phyloP scores from a whole-genome alignment of 2,888 invertebrate species.

The Drosophila buzzatii region DNA sequence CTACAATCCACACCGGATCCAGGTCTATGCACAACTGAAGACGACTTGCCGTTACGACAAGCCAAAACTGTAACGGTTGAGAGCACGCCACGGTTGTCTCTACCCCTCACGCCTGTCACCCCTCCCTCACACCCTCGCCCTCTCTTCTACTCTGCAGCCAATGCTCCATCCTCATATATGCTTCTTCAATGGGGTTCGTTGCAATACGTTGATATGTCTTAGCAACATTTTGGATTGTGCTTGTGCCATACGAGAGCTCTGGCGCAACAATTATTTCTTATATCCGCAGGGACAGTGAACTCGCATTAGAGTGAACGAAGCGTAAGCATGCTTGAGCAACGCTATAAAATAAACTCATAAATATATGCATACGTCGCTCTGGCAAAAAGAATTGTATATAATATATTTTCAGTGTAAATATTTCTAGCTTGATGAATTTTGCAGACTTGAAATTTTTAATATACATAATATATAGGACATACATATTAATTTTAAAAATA shows the following conservation, averaged over 20 bases:
- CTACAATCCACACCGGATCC: conserved; percentile 50
- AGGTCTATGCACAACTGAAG: conserved; percentile 74
- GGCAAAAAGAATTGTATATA: too few relatives aligned
- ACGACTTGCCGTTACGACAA: conserved; percentile 73
- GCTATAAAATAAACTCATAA: too few relatives aligned
- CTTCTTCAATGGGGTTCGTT: conserved; percentile 33
- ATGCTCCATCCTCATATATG: conserved; percentile 12
- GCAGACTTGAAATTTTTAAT: too few relatives aligned
- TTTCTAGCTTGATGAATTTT: too few relatives aligned
- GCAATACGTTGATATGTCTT: conserved; percentile 37
- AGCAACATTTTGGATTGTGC: conserved; percentile 26
- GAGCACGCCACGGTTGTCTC: conserved; percentile 61
- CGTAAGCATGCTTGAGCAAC: background rate
- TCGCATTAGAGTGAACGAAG: background rate
- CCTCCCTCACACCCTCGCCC: conserved; percentile 3
- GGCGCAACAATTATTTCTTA: conserved; percentile 49
- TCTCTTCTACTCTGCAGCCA: background rate
- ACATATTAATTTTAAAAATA: background rate
- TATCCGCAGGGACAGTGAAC: conserved; percentile 19
- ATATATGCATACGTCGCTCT: too few relatives aligned
- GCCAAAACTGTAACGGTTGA: conserved; percentile 78
- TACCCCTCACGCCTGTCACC: background rate
- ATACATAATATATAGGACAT: too few relatives aligned
- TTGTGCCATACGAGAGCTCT: conserved; percentile 45
- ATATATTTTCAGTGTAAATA: too few relatives aligned